Evolutionary conservation across 1,140 invertebrate species (phyloP).

Genomic region (Olivierus martensii): DNA sequence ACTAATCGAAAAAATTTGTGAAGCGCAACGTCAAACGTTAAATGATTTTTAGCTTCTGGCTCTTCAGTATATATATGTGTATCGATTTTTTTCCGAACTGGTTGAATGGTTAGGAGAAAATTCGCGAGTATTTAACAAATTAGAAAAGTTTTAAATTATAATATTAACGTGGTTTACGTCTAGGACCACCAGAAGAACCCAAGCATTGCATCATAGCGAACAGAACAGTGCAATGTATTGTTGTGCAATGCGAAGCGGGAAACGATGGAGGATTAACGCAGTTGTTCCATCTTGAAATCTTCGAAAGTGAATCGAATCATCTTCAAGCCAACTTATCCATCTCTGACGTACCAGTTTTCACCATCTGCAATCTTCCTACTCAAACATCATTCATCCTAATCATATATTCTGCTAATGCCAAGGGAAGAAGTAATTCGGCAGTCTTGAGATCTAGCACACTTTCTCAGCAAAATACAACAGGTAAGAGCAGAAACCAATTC

Average conservation of each 20-base stretch:
- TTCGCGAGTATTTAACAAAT: no score
- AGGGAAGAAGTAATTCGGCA: not conserved
- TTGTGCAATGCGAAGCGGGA: constrained; percentile 57
- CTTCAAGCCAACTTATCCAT: not conserved
- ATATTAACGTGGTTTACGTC: no score
- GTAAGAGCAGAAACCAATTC: no score
- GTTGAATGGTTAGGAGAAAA: no score
- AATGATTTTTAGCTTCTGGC: no score
- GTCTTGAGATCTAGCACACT: not conserved
- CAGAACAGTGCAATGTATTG: constrained; percentile 32
- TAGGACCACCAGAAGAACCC: constrained; percentile 23
- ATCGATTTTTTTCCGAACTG: no score
- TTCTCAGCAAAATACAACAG: no score
- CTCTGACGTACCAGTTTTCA: not conserved
- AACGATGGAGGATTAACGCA: constrained; percentile 65
- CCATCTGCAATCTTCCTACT: not conserved
- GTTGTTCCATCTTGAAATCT: constrained; percentile 54
- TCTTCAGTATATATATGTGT: no score
- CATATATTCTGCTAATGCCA: not conserved
- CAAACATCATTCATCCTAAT: not conserved
- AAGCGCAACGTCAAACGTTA: no score
- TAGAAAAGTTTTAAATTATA: no score
- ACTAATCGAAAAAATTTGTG: no score
- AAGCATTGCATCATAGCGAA: constrained; percentile 18
- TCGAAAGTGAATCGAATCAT: not conserved